A percentile compares a stretch with the other conserved stretches of the same genome.
phyloP scores from a whole-genome alignment of 2,113 vertebrate genomes.

The Pelusios castaneus region DNA sequence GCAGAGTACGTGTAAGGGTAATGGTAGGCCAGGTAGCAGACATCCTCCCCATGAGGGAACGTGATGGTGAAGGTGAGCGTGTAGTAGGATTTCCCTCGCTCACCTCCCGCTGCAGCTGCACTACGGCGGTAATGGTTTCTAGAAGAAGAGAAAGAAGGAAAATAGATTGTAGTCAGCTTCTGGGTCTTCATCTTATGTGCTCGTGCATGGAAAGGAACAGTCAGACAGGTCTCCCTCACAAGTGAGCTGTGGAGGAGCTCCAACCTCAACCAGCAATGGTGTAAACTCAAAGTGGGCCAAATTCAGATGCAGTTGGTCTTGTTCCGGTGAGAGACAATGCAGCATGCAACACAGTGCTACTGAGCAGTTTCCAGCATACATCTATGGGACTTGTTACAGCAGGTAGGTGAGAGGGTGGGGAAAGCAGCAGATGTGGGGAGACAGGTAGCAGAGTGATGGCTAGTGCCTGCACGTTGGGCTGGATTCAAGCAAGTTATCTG shows the following conservation, averaged over 20 bases:
- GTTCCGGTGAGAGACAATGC: background rate
- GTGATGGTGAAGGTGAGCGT: conserved; percentile 87
- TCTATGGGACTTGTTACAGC: background rate
- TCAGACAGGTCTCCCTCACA: background rate
- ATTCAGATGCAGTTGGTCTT: background rate
- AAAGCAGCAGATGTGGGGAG: background rate
- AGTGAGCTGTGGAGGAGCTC: background rate
- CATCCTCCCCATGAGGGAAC: conserved; percentile 88
- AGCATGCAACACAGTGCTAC: background rate
- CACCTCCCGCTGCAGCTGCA: background rate
- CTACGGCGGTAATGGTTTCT: conserved; percentile 86
- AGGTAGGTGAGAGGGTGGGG: background rate
- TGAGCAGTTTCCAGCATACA: background rate
- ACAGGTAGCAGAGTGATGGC: rapidly evolving
- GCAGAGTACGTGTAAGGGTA: conserved; percentile 92
- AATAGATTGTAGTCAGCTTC: background rate
- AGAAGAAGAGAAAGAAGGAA: background rate
- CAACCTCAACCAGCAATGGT: background rate
- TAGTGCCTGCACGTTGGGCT: background rate
- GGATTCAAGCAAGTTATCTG: background rate
- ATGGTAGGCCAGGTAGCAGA: conserved; percentile 95
- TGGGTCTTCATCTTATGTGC: background rate
- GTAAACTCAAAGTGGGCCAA: background rate
- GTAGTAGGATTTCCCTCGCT: conserved; percentile 77
- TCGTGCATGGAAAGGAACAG: background rate